Conservation (phyloP, 53 echinoderm and acorn worm species). For the Astropecten irregularis region DNA sequence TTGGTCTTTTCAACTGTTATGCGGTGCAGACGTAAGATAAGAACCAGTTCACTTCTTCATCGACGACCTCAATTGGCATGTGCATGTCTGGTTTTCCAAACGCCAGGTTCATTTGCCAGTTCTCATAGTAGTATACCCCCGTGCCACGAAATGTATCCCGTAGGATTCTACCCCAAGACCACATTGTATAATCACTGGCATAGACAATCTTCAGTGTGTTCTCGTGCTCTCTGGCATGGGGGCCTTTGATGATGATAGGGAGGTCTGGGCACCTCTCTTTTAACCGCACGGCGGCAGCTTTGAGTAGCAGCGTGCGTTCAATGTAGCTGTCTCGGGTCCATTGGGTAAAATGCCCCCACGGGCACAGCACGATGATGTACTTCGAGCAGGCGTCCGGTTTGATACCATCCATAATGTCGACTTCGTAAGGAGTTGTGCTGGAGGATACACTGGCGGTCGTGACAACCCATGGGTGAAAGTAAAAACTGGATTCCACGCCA, state of each 20-base stretch:
- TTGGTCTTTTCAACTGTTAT: no score
- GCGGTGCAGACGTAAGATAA: slow-evolving; percentile 47
- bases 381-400: not conserved
- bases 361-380: slow-evolving; percentile 41
- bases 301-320: slow-evolving; percentile 30
- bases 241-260: slow-evolving; percentile 35
- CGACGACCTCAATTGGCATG: slow-evolving; percentile 47
- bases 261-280: slow-evolving; percentile 42
- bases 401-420: slow-evolving; percentile 10
- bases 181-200: slow-evolving; percentile 30
- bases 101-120: slow-evolving; percentile 62
- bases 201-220: not conserved
- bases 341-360: slow-evolving; percentile 57
- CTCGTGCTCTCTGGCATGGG: slow-evolving; percentile 31
- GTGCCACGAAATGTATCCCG: slow-evolving; percentile 13
- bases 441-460: not conserved
- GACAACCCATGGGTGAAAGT: not conserved
- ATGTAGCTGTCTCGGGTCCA: slow-evolving; percentile 54
- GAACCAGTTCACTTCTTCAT: slow-evolving; percentile 55
- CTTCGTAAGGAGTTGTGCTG: slow-evolving; percentile 14
- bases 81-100: slow-evolving; percentile 29
- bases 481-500: slow-evolving; percentile 4
- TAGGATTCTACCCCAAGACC: slow-evolving; percentile 16
- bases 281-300: slow-evolving; percentile 23
- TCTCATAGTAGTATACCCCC: slow-evolving; percentile 38